Evolutionary conservation across 2,888 invertebrate genomes (phyloP).

Genomic region (Daptonema setosum): DNA sequence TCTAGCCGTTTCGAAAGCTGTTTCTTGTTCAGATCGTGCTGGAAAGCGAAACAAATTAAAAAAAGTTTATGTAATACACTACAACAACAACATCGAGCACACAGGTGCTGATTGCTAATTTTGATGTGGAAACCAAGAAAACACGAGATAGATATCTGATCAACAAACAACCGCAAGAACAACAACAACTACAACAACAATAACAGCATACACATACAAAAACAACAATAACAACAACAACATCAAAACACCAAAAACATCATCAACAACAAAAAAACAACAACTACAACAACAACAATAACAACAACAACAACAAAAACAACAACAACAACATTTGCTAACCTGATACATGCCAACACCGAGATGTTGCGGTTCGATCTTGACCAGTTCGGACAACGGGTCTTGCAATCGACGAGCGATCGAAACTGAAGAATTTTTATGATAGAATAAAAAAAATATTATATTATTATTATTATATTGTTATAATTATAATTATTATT

Average conservation of each 20-base stretch:
- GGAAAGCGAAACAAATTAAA: slow-evolving; percentile 26
- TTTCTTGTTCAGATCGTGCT: slow-evolving; percentile 65
- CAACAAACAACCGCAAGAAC: too few relatives aligned
- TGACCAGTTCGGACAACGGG: slow-evolving; percentile 70
- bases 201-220: too few relatives aligned
- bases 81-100: not conserved
- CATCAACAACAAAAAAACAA: too few relatives aligned
- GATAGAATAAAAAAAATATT: too few relatives aligned
- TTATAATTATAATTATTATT: not conserved
- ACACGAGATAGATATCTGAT: not conserved
- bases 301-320: too few relatives aligned
- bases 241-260: too few relatives aligned
- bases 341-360: slow-evolving; percentile 71
- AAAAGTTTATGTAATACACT: not conserved
- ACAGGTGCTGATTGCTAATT: too few relatives aligned
- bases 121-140: not conserved
- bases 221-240: too few relatives aligned
- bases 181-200: too few relatives aligned
- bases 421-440: too few relatives aligned
- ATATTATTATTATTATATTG: not conserved
- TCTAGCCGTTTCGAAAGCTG: slow-evolving; percentile 47
- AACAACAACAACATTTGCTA: too few relatives aligned
- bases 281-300: too few relatives aligned
- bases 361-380: slow-evolving; percentile 72
- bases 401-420: slow-evolving; percentile 70